Base-by-base conservation (phyloP, 1,140 invertebrate genomes). In the Tetramorium parvispinum region DNA sequence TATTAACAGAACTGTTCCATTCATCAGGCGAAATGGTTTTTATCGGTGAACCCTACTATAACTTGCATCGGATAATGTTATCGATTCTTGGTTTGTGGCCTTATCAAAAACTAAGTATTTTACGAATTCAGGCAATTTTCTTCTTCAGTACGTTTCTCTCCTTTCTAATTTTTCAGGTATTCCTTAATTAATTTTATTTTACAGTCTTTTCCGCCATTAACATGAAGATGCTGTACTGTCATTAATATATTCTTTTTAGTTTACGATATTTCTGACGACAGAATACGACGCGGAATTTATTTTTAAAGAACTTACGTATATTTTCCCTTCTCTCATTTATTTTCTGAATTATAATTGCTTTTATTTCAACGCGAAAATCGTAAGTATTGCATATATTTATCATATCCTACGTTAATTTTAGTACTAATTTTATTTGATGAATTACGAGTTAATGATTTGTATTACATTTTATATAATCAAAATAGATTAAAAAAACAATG, bases 51-150 rank as follows among this genome's bases (percentile, higher is more conserved):
- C 77, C 46, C 1, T 68, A 66, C 16, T 81, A 68, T 11, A 24
- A 55, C 2, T 21, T 81, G 5, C 8, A 40, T 53, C 46, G 21
- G 0, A 68, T 81, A 1, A 37, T 24, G 27, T 8, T 81, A 8
- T 13, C 77, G 32, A 27, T 8, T 6, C 49, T 81, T 51, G 77
- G 77, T 18, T 27, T 81, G 46, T 81, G 77, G 77, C 77, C 77
- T 27, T 81, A 81, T 81, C 77, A 68, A 18, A 55, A 37, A 21
- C 4, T 6, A 3, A 81, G 18, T 13, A 18, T 68, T 53, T 37
- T 55, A 18, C 59, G 18, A 43, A 40, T 77, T 21, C 77, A 53
- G n/a, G 8, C 32, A 18, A 3, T 24, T 66, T n/a, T 55, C 21
- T 18, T 40, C n/a, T 46, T 27, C 0, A 4, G 59, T 21, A 49